These are phyloP conservation scores for Agrotis clavis DNA, from an alignment of 2,888 invertebrate genomes.

Conservation along the genomic window DNA sequence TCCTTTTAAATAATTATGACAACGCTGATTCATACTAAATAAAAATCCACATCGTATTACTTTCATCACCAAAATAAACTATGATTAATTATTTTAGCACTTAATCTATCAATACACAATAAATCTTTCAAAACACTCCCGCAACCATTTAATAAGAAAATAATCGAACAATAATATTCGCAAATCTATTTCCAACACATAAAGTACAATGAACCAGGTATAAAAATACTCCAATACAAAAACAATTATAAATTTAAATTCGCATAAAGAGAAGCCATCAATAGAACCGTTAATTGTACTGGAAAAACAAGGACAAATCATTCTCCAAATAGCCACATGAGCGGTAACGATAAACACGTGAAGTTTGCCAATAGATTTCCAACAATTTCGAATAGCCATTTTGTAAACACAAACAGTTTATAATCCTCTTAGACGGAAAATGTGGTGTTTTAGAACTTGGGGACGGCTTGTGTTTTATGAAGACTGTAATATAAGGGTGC, in stretches of 20 bases:
- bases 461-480: neutral
- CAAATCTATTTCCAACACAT: constrained; percentile 13
- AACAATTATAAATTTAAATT: constrained; percentile 23
- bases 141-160: neutral
- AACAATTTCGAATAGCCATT: neutral
- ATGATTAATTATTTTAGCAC: neutral
- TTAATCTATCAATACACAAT: neutral
- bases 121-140: neutral
- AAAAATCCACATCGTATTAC: too few relatives aligned
- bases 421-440: neutral
- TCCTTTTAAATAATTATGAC: too few relatives aligned
- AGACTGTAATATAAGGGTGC: too few relatives aligned
- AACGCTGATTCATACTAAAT: too few relatives aligned
- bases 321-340: constrained; percentile 17
- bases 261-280: constrained; percentile 3
- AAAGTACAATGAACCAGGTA: constrained; percentile 21
- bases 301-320: constrained; percentile 8
- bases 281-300: constrained; percentile 24
- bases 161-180: neutral
- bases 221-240: constrained; percentile 19
- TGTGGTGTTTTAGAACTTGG: neutral
- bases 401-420: constrained; percentile 10
- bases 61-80: too few relatives aligned
- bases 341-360: constrained; percentile 19
- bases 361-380: constrained; percentile 7